Evolutionary conservation across 2,888 invertebrate species (phyloP).

Genomic region (Drosophila subquinaria): DNA sequence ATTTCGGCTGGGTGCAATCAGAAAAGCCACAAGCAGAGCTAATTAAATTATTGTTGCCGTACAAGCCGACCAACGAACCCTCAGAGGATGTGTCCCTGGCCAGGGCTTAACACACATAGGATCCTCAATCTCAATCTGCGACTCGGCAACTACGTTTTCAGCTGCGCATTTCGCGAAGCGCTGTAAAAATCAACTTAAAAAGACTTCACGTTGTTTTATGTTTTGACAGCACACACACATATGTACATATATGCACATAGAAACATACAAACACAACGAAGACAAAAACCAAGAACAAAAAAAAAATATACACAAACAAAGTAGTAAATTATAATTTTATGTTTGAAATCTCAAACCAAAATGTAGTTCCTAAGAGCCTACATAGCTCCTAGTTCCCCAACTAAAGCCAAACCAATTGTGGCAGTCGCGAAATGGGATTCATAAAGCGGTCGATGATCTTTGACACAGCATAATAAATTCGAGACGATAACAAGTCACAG

Average conservation of each 20-base stretch:
- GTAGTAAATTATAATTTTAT: slow-evolving; percentile 83
- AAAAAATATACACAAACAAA: slow-evolving; percentile 63
- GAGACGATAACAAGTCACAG: slow-evolving; percentile 15
- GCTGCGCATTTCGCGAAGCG: slow-evolving; percentile 36
- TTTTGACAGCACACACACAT: slow-evolving; percentile 46
- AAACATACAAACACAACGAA: slow-evolving; percentile 44
- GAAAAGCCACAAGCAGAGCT: slow-evolving; percentile 61
- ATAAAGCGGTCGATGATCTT: slow-evolving; percentile 34
- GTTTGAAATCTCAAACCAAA: slow-evolving; percentile 70
- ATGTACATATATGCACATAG: slow-evolving; percentile 24
- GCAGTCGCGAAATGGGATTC: slow-evolving; percentile 6
- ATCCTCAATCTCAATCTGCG: slow-evolving; percentile 57
- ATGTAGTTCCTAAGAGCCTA: slow-evolving; percentile 31
- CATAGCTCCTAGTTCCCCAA: slow-evolving; percentile 27
- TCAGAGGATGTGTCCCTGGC: slow-evolving; percentile 28
- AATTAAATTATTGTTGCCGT: slow-evolving; percentile 67
- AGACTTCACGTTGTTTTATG: slow-evolving; percentile 79
- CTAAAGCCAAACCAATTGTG: slow-evolving; percentile 21
- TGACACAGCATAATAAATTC: slow-evolving; percentile 39
- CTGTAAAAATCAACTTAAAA: slow-evolving; percentile 77
- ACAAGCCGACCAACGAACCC: slow-evolving; percentile 22
- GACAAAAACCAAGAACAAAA: not conserved
- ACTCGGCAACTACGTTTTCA: slow-evolving; percentile 30
- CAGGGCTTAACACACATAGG: slow-evolving; percentile 31
- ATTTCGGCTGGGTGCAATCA: slow-evolving; percentile 45